Conservation (phyloP, 2,888 invertebrate genomes). For the Dryobotodes eremita region DNA sequence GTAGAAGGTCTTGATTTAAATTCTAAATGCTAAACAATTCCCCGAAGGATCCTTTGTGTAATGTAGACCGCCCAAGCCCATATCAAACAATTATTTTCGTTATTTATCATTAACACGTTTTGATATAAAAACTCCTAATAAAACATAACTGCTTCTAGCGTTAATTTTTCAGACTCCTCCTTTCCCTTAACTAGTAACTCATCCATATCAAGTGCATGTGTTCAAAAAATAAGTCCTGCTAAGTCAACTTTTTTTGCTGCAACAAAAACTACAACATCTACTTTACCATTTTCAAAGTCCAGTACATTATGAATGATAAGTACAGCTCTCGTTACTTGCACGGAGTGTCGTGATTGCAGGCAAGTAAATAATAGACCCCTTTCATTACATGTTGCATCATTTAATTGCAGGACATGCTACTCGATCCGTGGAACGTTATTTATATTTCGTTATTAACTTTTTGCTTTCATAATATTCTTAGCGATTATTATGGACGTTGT, state of each 20-base stretch:
- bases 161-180: not conserved
- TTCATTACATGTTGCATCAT: constrained; percentile 69
- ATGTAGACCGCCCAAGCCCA: not conserved
- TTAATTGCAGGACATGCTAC: constrained; percentile 73
- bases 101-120: not conserved
- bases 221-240: constrained; percentile 26
- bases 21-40: constrained; percentile 13
- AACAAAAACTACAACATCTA: constrained; percentile 22
- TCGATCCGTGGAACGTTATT: constrained; percentile 71
- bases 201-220: not conserved
- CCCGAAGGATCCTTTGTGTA: constrained; percentile 26
- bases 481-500: constrained; percentile 26
- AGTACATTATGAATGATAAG: constrained; percentile 64
- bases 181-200: not conserved
- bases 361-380: constrained; percentile 68
- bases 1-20: constrained; percentile 18
- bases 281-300: constrained; percentile 50
- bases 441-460: constrained; percentile 68
- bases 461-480: constrained; percentile 56
- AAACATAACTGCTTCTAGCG: no score
- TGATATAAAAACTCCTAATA: not conserved
- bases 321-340: constrained; percentile 63
- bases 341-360: constrained; percentile 68
- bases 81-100: not conserved
- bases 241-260: not conserved